A percentile compares a stretch with the other conserved stretches of the same genome.
Conservation (phyloP, 2,888 invertebrate species). For the Aphelenchoides bicaudatus region DNA sequence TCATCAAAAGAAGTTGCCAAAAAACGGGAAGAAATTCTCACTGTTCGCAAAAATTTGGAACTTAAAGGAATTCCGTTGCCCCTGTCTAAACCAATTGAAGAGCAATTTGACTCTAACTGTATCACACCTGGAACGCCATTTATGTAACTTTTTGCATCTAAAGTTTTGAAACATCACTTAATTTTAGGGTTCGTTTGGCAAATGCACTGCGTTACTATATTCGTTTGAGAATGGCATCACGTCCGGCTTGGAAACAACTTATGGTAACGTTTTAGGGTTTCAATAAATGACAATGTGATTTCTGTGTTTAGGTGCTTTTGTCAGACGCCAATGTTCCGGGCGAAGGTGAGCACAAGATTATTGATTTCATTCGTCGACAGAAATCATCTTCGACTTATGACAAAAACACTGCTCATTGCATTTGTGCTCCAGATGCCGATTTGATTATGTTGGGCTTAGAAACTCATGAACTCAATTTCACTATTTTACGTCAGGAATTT, state of each 20-base stretch:
- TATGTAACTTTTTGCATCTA: too few relatives aligned
- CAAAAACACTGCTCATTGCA: slow-evolving; percentile 90
- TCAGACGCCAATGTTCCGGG: slow-evolving; percentile 98
- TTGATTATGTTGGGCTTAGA: slow-evolving; percentile 89
- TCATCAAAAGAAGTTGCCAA: slow-evolving; percentile 90
- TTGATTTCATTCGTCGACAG: slow-evolving; percentile 96
- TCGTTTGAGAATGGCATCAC: slow-evolving; percentile 80
- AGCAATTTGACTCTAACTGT: slow-evolving; percentile 97
- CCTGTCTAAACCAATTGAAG: slow-evolving; percentile 76
- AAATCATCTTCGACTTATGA: slow-evolving; percentile 80
- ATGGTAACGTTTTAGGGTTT: slow-evolving; percentile 68
- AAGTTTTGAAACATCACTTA: too few relatives aligned
- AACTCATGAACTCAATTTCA: slow-evolving; percentile 97
- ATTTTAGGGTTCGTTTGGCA: slow-evolving; percentile 51
- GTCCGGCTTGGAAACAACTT: slow-evolving; percentile 88
- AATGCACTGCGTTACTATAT: slow-evolving; percentile 70
- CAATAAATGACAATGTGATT: neutral
- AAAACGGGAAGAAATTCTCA: slow-evolving; percentile 78
- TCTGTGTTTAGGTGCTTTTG: slow-evolving; percentile 69
- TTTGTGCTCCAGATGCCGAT: slow-evolving; percentile 93
- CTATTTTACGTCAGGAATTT: slow-evolving; percentile 94
- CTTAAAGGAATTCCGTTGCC: slow-evolving; percentile 61
- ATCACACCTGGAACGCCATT: slow-evolving; percentile 85
- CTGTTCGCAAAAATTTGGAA: slow-evolving; percentile 61
- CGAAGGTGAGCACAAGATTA: slow-evolving; percentile 98